Evolutionary conservation across 1,140 invertebrate genomes (phyloP).

Genomic region (Hyles euphorbiae): DNA sequence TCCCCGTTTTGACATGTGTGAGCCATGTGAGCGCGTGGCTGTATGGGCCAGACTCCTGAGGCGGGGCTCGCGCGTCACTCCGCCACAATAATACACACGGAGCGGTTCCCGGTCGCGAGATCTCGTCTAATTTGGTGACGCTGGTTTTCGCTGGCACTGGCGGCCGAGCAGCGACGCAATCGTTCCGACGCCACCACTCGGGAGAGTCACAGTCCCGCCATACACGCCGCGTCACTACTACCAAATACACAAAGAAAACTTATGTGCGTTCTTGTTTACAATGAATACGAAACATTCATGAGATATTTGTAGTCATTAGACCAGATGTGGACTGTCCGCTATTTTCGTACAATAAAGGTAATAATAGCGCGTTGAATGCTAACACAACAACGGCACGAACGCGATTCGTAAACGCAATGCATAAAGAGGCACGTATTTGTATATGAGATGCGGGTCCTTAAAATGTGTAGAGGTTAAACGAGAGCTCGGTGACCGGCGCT

Average conservation of each 20-base stretch:
- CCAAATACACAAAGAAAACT: conserved; percentile 14
- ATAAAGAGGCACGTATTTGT: background rate
- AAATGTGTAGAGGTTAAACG: conserved; percentile 13
- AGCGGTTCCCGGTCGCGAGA: conserved; percentile 24
- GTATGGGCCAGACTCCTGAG: conserved; percentile 22
- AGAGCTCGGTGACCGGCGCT: background rate
- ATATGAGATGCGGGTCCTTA: conserved; percentile 2
- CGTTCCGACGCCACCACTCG: conserved; percentile 12
- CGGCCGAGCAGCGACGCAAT: conserved; percentile 28
- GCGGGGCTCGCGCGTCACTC: conserved; percentile 61
- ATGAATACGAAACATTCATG: conserved; percentile 10
- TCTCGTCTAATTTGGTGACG: conserved; percentile 71
- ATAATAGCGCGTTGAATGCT: background rate
- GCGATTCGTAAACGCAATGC: background rate
- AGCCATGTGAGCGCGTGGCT: conserved; percentile 38
- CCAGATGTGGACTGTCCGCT: conserved; percentile 2
- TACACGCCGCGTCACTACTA: conserved; percentile 20
- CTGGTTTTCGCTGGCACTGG: conserved; percentile 22
- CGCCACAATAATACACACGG: conserved; percentile 23
- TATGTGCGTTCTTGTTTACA: conserved; percentile 16
- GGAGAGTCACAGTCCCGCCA: conserved; percentile 9
- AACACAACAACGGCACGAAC: background rate
- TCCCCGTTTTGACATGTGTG: conserved; percentile 34
- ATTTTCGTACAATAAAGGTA: conserved; percentile 12
- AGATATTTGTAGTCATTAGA: conserved; percentile 1